Evolutionary conservation across 2,888 invertebrate genomes (phyloP).

Genomic region (Microctonus hyperodae): DNA sequence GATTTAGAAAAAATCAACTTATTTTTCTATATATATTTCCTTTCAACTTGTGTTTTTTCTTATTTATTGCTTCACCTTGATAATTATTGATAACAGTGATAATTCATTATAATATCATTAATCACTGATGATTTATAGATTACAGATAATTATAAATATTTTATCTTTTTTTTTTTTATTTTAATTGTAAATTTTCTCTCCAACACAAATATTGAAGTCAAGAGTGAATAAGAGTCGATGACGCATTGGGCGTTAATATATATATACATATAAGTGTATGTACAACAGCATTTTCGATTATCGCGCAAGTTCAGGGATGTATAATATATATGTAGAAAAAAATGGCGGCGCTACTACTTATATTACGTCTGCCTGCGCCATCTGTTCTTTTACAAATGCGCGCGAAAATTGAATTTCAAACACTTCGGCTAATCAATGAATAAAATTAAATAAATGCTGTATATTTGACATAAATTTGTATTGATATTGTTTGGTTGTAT

Average conservation of each 20-base stretch:
- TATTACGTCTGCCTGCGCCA: no score
- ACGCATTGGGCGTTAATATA: conserved; percentile 9
- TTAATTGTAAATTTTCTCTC: neutral
- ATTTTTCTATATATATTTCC: no score
- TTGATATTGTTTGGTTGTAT: no score
- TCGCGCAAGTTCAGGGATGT: neutral
- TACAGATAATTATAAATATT: neutral
- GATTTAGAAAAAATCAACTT: conserved; percentile 18
- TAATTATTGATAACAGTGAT: neutral
- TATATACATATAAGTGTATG: no score
- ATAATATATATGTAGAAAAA: no score
- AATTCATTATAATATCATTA: neutral
- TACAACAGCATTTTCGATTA: neutral
- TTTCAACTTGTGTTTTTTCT: no score
- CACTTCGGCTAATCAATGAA: no score
- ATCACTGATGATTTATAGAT: neutral
- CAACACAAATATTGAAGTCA: neutral
- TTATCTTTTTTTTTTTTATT: no score
- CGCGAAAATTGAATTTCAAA: no score
- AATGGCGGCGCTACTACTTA: neutral
- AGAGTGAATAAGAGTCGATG: neutral
- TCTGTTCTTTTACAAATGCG: no score
- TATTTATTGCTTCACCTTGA: neutral
- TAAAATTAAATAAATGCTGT: no score
- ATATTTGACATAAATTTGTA: no score